phyloP scores from a whole-genome alignment of 2,113 vertebrate species.

The Marcusenius ussheri region DNA sequence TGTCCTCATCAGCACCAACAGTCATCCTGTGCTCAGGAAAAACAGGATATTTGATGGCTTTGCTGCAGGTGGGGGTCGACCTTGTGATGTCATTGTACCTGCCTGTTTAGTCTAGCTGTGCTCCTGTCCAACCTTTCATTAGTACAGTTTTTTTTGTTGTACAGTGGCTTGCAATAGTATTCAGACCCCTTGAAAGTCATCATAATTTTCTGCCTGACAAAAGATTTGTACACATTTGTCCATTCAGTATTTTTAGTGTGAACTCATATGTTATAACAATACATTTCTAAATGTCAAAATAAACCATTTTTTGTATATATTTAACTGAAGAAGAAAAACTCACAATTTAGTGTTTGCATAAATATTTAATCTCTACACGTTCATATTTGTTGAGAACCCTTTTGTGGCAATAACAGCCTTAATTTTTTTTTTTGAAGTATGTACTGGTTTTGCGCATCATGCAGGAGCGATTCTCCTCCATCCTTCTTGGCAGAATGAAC shows the following conservation, averaged over 20 bases:
- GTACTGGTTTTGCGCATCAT: too few relatives aligned
- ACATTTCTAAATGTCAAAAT: too few relatives aligned
- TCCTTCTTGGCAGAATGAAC: too few relatives aligned
- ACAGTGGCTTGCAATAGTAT: not conserved
- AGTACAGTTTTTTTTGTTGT: not conserved
- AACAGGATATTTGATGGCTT: conserved; percentile 99
- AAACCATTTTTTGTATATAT: not conserved
- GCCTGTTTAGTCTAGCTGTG: not conserved
- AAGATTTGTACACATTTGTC: not conserved
- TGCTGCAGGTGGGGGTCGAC: conserved; percentile 78
- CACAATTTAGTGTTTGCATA: not conserved
- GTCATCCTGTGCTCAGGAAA: conserved; percentile 92
- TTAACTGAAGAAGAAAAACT: not conserved
- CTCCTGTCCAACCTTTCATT: not conserved
- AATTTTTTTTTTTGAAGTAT: too few relatives aligned
- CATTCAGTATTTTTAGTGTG: too few relatives aligned
- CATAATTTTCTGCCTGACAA: not conserved
- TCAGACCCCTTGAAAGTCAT: not conserved
- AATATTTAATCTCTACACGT: too few relatives aligned
- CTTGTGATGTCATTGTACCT: not conserved
- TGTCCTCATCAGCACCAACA: conserved; percentile 98
- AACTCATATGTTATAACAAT: too few relatives aligned
- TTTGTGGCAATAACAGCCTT: too few relatives aligned
- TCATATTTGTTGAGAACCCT: too few relatives aligned
- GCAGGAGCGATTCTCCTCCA: too few relatives aligned